phyloP scores from a whole-genome alignment of 2,888 invertebrate species.

The Drosophila macrothrix region DNA sequence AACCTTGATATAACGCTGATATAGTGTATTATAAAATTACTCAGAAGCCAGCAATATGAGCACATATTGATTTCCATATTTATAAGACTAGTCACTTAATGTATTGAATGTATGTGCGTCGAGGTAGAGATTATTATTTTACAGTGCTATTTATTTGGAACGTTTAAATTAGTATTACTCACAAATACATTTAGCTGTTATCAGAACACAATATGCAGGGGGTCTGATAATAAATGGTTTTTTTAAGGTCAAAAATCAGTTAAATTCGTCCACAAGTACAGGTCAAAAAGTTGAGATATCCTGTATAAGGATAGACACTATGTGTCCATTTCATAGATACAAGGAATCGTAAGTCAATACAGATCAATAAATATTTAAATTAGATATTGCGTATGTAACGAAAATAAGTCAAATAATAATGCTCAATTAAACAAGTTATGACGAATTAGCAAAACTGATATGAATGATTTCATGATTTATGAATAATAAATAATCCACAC shows the following conservation, averaged over 20 bases:
- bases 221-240: constrained; percentile 7
- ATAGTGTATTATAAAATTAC: constrained; percentile 29
- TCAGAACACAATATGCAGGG: constrained; percentile 6
- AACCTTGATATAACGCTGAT: constrained; percentile 53
- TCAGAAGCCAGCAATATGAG: constrained; percentile 11
- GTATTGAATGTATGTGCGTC: background rate
- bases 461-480: background rate
- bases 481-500: background rate
- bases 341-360: background rate
- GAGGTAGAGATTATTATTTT: constrained; percentile 12
- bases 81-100: background rate
- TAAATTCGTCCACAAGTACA: background rate
- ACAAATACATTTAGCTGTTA: constrained; percentile 5
- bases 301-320: background rate
- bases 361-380: background rate
- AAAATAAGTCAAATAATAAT: background rate
- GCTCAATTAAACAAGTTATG: background rate
- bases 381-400: background rate
- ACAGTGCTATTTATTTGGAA: background rate
- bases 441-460: background rate
- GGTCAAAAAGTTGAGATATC: background rate
- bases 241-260: background rate
- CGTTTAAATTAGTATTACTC: background rate
- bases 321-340: background rate
- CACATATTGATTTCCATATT: background rate